Evolutionary conservation across 1,140 invertebrate species (phyloP).

Genomic region (Cherax quadricarinatus): DNA sequence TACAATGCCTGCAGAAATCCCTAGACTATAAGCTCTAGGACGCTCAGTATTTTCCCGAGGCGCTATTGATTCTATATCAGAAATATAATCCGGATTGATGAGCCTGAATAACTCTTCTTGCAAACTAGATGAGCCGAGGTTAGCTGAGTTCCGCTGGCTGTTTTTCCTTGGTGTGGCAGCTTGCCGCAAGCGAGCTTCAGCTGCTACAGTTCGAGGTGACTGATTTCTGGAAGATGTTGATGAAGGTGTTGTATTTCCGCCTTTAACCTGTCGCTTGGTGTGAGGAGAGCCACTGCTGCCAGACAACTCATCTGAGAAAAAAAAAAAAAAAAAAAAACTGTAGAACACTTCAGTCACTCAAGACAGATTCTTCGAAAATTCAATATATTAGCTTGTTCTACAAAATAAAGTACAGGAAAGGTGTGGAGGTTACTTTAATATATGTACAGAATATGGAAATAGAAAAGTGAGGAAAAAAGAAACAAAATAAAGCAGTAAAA

Average conservation of each 20-base stretch:
- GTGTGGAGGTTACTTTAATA: no score
- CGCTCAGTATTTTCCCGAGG: slow-evolving; percentile 44
- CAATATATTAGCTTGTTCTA: background rate
- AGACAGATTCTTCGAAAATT: background rate
- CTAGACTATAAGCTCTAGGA: slow-evolving; percentile 46
- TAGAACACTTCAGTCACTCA: no score
- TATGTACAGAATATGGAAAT: no score
- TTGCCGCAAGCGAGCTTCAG: slow-evolving; percentile 74
- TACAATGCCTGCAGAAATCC: slow-evolving; percentile 7
- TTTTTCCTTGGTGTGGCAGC: slow-evolving; percentile 78
- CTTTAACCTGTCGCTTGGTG: slow-evolving; percentile 35
- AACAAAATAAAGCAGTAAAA: no score
- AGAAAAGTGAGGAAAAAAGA: no score
- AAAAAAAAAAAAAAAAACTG: background rate
- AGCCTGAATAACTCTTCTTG: slow-evolving; percentile 93
- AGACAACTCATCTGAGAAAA: slow-evolving; percentile 58
- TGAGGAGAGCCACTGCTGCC: slow-evolving; percentile 64
- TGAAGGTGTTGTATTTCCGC: slow-evolving; percentile 65
- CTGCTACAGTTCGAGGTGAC: slow-evolving; percentile 55
- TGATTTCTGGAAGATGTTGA: slow-evolving; percentile 67
- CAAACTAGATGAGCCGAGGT: slow-evolving; percentile 83
- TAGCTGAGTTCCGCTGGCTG: slow-evolving; percentile 79
- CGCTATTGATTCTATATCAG: slow-evolving; percentile 64
- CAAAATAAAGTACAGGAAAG: no score
- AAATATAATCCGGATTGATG: slow-evolving; percentile 89